Evolutionary conservation across 2,113 vertebrate genomes (phyloP), one percentile per base, ranked within the genome.

Genomic region (Trogon melanurus): DNA sequence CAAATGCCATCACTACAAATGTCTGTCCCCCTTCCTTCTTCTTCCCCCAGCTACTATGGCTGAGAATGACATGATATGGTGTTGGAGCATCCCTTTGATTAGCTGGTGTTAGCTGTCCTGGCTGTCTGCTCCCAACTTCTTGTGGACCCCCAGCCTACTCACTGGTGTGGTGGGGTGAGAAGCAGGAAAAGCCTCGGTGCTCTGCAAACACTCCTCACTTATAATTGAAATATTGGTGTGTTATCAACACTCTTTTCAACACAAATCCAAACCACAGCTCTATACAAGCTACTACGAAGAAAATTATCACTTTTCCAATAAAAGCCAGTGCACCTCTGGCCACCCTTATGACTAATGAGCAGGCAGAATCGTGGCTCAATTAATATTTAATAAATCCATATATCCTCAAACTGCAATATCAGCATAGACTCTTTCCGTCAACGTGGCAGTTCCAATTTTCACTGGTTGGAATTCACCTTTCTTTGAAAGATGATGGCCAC

Each of bases 1-100:
- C 18, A 66, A 70, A 57, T 0, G 1, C 4, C 18, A 18, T 15
- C 7, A 22, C 18, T 57, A 9, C 3, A 2, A 32, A 22, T 2
- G 1, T 13, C 16, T 2, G 41, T 41, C 3, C 13, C 20, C 10
- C 21, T 6, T 9, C 21, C 34, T 23, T 21, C 20, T 36, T 47
- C 14, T 34, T n/a, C 50, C 18, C 30, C 14, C 25, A 18, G 50
- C 14, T 79, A 41, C 23, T 66, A 27, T 6, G 8, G 14, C 8
- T 45, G 25, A 66, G 11, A 8, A 29, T 66, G 38, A 15, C 1
- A 0, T 36, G 32, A 19, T 48, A 32, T 9, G 21, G 8, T 69
- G 12, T 36, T 36, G 44, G 32, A 19, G 29, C 36, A 36, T 22
- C 44, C 13, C 56, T 48, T 36, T 13, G 32, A 12, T 58, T 32